phyloP scores from a whole-genome alignment of 1,140 invertebrate species.

The Sesamia nonagrioides region DNA sequence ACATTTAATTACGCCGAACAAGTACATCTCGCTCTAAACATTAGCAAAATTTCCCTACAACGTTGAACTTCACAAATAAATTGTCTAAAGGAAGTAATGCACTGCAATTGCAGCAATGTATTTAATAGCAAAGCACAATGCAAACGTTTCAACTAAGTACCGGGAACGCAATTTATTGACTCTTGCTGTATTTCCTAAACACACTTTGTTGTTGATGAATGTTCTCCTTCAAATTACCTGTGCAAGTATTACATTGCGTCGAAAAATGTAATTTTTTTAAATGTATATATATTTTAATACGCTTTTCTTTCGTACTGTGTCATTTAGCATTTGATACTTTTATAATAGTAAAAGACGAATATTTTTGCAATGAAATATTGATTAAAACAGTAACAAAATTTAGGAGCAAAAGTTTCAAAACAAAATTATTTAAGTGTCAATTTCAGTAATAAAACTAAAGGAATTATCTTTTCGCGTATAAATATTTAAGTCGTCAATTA shows the following conservation, averaged over 20 bases:
- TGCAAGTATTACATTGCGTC: slow-evolving; percentile 5
- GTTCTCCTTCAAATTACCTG: slow-evolving; percentile 35
- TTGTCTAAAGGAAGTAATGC: slow-evolving; percentile 61
- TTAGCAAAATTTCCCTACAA: slow-evolving; percentile 49
- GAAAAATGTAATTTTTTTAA: too few species aligned
- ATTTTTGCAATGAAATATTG: not conserved
- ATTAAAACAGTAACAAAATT: slow-evolving; percentile 10
- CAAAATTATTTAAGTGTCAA: slow-evolving; percentile 10
- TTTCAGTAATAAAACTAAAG: slow-evolving; percentile 19
- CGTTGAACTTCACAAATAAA: slow-evolving; percentile 53
- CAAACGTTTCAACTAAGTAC: slow-evolving; percentile 59
- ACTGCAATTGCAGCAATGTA: slow-evolving; percentile 66
- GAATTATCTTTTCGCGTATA: slow-evolving; percentile 26
- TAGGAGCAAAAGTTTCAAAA: slow-evolving; percentile 7
- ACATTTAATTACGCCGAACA: slow-evolving; percentile 26
- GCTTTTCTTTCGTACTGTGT: not conserved
- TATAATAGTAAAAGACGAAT: not conserved
- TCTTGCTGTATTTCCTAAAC: slow-evolving; percentile 53
- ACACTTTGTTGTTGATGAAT: slow-evolving; percentile 53
- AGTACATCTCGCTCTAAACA: slow-evolving; percentile 33
- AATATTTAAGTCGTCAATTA: slow-evolving; percentile 24
- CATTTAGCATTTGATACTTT: not conserved
- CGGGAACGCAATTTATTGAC: slow-evolving; percentile 62
- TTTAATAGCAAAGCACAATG: slow-evolving; percentile 64
- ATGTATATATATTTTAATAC: too few species aligned